Percentiles rank a stretch among this genome's conserved stretches.
Evolutionary conservation across 2,113 vertebrate species (phyloP).

Genomic region (Dicrurus megarhynchus): DNA sequence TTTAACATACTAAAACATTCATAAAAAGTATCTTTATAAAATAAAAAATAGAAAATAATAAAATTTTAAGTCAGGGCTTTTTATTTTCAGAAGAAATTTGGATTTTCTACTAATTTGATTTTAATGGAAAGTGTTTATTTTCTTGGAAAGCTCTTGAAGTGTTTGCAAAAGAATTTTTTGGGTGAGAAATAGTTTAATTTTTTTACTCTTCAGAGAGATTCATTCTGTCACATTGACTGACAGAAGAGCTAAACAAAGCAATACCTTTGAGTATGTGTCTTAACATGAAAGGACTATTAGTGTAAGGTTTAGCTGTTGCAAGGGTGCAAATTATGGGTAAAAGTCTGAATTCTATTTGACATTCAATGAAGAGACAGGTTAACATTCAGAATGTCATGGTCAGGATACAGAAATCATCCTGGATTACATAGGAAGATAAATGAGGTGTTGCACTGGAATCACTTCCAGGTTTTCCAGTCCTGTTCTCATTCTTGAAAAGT

Average conservation of each 20-base stretch:
- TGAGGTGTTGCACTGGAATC: neutral
- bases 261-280: neutral
- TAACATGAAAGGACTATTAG: neutral
- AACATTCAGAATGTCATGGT: neutral
- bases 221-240: neutral
- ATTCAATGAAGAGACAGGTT: neutral
- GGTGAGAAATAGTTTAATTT: neutral
- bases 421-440: neutral
- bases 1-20: neutral
- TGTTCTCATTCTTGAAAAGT: neutral
- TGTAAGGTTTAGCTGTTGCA: neutral
- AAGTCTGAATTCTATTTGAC: neutral
- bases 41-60: neutral
- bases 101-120: neutral
- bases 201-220: neutral
- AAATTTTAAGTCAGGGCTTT: neutral
- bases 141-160: neutral
- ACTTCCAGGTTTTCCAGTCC: neutral
- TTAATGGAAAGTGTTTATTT: neutral
- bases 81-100: neutral
- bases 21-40: neutral
- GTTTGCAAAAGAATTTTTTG: neutral
- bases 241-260: neutral
- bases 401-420: neutral
- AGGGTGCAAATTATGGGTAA: neutral